Evolutionary conservation across 2,888 invertebrate genomes (phyloP).

Genomic region (Mimachlamys varia): DNA sequence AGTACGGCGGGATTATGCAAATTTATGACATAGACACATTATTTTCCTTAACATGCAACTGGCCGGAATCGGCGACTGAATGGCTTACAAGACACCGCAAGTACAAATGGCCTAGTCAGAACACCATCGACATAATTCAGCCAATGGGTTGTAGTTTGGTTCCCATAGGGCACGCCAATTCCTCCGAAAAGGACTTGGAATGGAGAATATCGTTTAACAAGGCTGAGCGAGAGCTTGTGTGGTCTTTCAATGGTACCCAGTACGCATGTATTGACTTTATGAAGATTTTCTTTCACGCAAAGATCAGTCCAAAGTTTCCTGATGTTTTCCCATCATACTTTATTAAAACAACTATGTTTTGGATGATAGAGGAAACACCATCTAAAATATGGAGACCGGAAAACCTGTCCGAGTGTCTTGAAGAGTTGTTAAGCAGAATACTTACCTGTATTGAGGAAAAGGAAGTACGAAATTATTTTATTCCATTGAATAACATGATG

Average conservation of each 20-base stretch:
- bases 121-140: neutral
- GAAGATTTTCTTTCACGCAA: constrained; percentile 34
- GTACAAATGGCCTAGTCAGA: neutral
- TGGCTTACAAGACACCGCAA: constrained; percentile 35
- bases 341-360: constrained; percentile 42
- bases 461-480: constrained; percentile 37
- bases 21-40: constrained; percentile 28
- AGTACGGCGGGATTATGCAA: no score
- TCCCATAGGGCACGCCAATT: constrained; percentile 36
- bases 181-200: neutral
- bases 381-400: neutral
- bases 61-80: constrained; percentile 35
- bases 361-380: constrained; percentile 39
- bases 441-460: neutral
- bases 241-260: constrained; percentile 36
- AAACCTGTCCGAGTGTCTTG: neutral
- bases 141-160: constrained; percentile 25
- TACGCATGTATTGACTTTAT: constrained; percentile 13
- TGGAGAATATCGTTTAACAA: constrained; percentile 44
- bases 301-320: constrained; percentile 37
- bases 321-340: constrained; percentile 40
- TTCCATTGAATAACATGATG: constrained; percentile 42
- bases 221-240: constrained; percentile 34
- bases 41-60: neutral
- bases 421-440: neutral